Base-by-base conservation (phyloP, 2,888 invertebrate species). In the Periphyllus acericola region DNA sequence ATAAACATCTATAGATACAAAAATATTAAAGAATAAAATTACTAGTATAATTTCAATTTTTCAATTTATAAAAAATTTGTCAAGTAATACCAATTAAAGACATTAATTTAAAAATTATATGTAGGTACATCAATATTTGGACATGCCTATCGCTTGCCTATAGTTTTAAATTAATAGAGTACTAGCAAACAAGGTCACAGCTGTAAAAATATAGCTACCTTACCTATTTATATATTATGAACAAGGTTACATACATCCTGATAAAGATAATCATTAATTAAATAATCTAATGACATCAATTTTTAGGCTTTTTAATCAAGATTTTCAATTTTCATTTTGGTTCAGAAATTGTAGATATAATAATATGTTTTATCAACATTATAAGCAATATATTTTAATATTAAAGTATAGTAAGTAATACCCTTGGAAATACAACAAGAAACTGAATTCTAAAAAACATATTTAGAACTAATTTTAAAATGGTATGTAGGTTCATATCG, bases 181-280 rank as follows among this genome's bases (percentile, higher is more conserved):
- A 84, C n/a, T 8, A n/a, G 32, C 34, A 60, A 55, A 74, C 85
- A 85, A 85, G 85, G 85, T 78, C 85, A 85, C 85, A 85, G 78
- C 76, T 85, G 78, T 78, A 68, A 85, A 85, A 85, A 78, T 66
- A 84, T 85, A 75, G 55, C 11, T 68, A 9, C 29, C 60, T n/a
- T 74, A 74, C 21, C 76, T 78, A 85, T 85, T 78, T 68, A 78
- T 83, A 74, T 71, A 68, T 78, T 68, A 85, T 34, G 68, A 83
- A 74, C 85, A 85, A 85, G 85, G 85, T 85, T 85, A 76, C 36
- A 60, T 83, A 60, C 55, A 60, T 60, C 5, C 25, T 1, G n/a
- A 83, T 75, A 40, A 75, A 75, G n/a, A 36, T 36, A 74, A 29
- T 55, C 34, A 21, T 74, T 34, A 29, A 19, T 21, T 40, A 29